Percentiles rank a stretch among this genome's conserved stretches.
Evolutionary conservation across 2,113 vertebrate species (phyloP).

Genomic region (Crocuta crocuta): DNA sequence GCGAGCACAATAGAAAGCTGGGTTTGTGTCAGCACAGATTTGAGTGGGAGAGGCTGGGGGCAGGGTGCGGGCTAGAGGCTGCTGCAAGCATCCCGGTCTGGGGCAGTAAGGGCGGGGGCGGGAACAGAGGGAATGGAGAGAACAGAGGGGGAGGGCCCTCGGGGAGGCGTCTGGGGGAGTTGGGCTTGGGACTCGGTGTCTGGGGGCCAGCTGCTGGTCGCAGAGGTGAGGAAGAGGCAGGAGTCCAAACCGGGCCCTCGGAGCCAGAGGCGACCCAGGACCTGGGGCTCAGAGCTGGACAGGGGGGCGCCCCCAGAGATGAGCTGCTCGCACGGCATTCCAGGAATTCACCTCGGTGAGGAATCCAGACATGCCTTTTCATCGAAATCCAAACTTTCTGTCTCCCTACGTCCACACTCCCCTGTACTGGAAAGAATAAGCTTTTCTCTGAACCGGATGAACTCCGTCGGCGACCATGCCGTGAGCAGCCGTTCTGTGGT

Average conservation of each 20-base stretch:
- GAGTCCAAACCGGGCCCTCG: too few relatives aligned
- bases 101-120: background rate
- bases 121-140: background rate
- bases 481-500: too few relatives aligned
- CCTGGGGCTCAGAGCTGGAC: background rate
- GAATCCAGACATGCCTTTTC: too few relatives aligned
- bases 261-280: too few relatives aligned
- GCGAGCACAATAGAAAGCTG: background rate
- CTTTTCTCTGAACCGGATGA: background rate
- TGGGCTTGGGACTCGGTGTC: background rate
- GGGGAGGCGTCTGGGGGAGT: background rate
- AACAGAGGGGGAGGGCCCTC: background rate
- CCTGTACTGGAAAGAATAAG: background rate
- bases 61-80: background rate
- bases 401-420: background rate
- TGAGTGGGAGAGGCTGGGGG: background rate
- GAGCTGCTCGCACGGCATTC: fast-evolving
- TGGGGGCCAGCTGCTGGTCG: background rate
- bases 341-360: background rate
- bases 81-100: background rate
- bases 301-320: background rate
- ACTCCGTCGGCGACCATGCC: background rate
- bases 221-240: background rate
- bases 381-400: background rate
- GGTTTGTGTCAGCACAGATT: background rate